phyloP scores from a whole-genome alignment of 53 echinoderm and acorn worm genomes.

The Antedon mediterranea region DNA sequence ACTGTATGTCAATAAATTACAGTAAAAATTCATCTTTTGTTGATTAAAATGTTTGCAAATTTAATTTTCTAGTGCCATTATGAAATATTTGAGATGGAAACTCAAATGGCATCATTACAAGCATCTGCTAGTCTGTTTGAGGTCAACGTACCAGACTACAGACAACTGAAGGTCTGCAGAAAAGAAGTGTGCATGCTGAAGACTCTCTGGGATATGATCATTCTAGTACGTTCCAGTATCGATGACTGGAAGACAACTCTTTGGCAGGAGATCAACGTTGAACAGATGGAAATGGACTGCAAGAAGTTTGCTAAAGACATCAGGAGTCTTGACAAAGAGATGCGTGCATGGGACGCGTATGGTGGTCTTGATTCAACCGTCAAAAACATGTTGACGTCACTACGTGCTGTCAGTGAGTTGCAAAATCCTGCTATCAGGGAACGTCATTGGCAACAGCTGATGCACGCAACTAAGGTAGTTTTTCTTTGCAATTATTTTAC shows the following conservation, averaged over 20 bases:
- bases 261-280: constrained; percentile 97
- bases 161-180: constrained; percentile 88
- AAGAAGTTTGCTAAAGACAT: constrained; percentile 99
- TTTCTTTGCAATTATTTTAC: no score
- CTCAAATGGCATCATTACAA: constrained; percentile 54
- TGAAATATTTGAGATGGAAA: constrained; percentile 73
- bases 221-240: constrained; percentile 67
- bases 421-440: constrained; percentile 98
- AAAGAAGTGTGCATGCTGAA: constrained; percentile 75
- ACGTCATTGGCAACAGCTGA: constrained; percentile 96
- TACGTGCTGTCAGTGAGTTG: constrained; percentile 84
- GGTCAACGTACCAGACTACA: constrained; percentile 87
- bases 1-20: not conserved
- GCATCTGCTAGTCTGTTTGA: constrained; percentile 91
- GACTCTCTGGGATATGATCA: constrained; percentile 82
- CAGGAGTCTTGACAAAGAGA: constrained; percentile 90
- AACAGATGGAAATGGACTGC: constrained; percentile 99
- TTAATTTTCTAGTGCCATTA: constrained; percentile 37
- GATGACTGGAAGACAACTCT: constrained; percentile 93
- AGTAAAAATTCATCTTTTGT: not conserved
- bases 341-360: constrained; percentile 97
- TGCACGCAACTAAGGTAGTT: constrained; percentile 89
- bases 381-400: constrained; percentile 97
- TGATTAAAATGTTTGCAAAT: not conserved
- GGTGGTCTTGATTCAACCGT: constrained; percentile 78